phyloP scores from a whole-genome alignment of 2,888 invertebrate species.

The Tenthredo livida region DNA sequence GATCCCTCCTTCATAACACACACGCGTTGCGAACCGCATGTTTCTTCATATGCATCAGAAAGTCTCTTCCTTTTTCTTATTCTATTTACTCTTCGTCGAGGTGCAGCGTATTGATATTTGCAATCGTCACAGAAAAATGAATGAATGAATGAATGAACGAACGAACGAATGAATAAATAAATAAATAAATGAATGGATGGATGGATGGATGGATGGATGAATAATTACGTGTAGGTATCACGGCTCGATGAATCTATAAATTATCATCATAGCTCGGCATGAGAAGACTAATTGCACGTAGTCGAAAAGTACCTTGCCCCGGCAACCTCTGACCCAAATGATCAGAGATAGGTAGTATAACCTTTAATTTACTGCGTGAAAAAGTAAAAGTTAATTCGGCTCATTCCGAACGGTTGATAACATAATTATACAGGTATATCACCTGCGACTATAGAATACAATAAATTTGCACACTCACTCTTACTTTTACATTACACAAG shows the following conservation, averaged over 20 bases:
- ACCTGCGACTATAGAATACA: neutral
- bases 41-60: neutral
- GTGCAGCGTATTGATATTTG: neutral
- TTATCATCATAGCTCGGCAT: neutral
- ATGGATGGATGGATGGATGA: neutral
- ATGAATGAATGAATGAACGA: neutral
- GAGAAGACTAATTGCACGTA: neutral
- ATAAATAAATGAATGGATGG: neutral
- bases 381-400: constrained; percentile 46
- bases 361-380: constrained; percentile 34
- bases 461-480: constrained; percentile 4
- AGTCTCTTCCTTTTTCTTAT: neutral
- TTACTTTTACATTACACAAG: neutral
- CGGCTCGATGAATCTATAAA: neutral
- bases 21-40: neutral
- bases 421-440: constrained; percentile 25
- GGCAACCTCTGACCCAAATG: constrained; percentile 34
- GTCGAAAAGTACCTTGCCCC: constrained; percentile 4
- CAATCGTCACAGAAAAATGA: neutral
- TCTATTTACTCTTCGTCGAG: neutral
- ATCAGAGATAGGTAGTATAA: constrained; percentile 6
- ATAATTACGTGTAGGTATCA: neutral
- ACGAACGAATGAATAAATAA: too few species aligned
- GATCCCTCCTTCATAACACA: constrained; percentile 5
- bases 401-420: constrained; percentile 16